Percentiles rank a stretch among this genome's conserved stretches.
phyloP scores from a whole-genome alignment of 2,888 invertebrate genomes.

The Ectemnius cavifrons region DNA sequence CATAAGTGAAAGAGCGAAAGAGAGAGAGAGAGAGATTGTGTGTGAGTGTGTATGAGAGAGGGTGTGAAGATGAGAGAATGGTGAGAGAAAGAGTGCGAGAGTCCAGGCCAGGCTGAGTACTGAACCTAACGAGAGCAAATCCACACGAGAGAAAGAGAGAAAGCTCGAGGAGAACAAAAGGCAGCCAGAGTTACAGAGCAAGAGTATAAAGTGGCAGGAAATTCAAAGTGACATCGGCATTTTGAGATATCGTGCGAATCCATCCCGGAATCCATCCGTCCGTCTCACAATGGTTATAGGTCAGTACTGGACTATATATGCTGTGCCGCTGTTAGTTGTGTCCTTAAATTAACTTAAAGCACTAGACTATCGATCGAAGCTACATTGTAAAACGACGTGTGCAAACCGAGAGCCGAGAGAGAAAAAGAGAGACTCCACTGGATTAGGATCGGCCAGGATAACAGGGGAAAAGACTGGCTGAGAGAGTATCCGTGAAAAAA shows the following conservation, averaged over 20 bases:
- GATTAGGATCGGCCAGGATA: conserved; percentile 12
- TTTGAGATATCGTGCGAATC: conserved; percentile 49
- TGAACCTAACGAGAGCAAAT: conserved; percentile 70
- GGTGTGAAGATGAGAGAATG: conserved; percentile 62
- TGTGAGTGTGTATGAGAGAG: conserved; percentile 64
- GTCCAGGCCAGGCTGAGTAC: conserved; percentile 73
- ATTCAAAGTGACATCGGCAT: conserved; percentile 35
- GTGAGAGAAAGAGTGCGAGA: conserved; percentile 30
- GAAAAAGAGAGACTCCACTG: conserved; percentile 21
- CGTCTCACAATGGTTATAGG: conserved; percentile 76
- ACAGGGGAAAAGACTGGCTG: background rate
- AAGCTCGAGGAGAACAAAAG: conserved; percentile 20
- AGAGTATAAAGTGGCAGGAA: conserved; percentile 2
- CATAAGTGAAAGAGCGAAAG: conserved; percentile 23
- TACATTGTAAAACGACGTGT: conserved; percentile 56
- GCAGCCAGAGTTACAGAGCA: background rate
- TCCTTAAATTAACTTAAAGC: conserved; percentile 64
- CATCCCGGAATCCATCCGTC: conserved; percentile 74
- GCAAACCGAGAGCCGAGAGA: conserved; percentile 26
- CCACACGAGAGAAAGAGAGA: conserved; percentile 32
- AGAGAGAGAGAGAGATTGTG: background rate
- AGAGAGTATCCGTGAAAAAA: too few relatives aligned
- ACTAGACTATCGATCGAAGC: conserved; percentile 45
- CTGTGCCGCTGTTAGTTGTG: conserved; percentile 75
- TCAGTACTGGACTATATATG: conserved; percentile 77